These are phyloP conservation scores for Acipenser transmontanus DNA, from an alignment of 2,797 vertebrate species.

Conservation along the genomic window DNA sequence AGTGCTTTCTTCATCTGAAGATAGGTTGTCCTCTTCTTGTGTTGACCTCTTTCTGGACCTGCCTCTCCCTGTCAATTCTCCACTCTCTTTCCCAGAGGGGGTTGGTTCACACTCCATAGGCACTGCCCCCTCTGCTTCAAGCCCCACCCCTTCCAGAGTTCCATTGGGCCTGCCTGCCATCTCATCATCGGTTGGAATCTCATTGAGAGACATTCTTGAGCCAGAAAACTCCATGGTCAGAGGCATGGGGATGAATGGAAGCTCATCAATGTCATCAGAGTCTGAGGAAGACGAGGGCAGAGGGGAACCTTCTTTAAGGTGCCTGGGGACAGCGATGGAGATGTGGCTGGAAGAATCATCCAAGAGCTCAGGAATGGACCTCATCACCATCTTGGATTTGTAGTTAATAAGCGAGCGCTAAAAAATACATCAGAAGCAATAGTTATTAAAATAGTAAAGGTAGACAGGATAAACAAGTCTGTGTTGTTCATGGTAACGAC, in stretches of 20 bases:
- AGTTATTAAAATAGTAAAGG: not conserved
- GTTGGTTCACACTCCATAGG: conserved; percentile 42
- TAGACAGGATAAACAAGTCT: no score
- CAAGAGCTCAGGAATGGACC: conserved; percentile 85
- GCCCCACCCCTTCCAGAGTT: conserved; percentile 30
- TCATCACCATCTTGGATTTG: conserved; percentile 94
- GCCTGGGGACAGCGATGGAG: conserved; percentile 81
- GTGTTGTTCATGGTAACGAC: no score
- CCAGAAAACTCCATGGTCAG: conserved; percentile 86
- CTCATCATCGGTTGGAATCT: conserved; percentile 80
- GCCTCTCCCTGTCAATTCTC: conserved; percentile 44
- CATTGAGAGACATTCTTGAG: conserved; percentile 84
- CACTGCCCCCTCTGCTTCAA: conserved; percentile 41
- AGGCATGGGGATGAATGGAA: conserved; percentile 89
- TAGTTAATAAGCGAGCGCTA: conserved; percentile 94
- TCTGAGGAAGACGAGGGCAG: conserved; percentile 88
- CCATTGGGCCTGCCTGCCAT: conserved; percentile 51
- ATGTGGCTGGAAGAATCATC: conserved; percentile 83
- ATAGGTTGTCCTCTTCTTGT: conserved; percentile 53
- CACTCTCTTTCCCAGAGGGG: conserved; percentile 39
- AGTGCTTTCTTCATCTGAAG: conserved; percentile 67
- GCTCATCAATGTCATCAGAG: conserved; percentile 87
- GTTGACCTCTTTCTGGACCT: conserved; percentile 51
- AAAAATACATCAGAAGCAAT: conserved; percentile 18
- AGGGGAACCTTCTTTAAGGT: conserved; percentile 74